Evolutionary conservation across 1,140 invertebrate species (phyloP), one percentile per base, ranked within the genome.

Genomic region (Drosophila micromelanica): DNA sequence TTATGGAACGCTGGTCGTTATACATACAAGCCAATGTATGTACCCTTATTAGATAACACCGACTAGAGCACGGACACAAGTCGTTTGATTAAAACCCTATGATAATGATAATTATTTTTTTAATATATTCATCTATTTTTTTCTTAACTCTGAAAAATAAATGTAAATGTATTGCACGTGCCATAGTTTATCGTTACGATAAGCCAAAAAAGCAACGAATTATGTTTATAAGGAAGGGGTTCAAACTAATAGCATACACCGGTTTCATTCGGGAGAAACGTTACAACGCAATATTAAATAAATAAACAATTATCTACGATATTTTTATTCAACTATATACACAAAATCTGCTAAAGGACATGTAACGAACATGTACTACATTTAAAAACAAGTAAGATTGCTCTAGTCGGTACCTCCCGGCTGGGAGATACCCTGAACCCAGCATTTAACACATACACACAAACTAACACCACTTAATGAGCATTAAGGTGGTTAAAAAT

Each of bases 11-110:
- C 73, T 74, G 82, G 73, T 86, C 73, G 43, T 52, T 46, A 43
- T 63, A 55, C 12, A 57, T 49, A 23, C 52, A 45, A 38, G 37
- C 17, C 45, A 30, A 27, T 74, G 48, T 49, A 46, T 59, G 48
- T 81, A 75, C 78, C 90, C 90, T 91, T 91, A 78, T 87, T 91
- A 90, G 90, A 91, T 91, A 91, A 78, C 79, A 57, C 52, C 48
- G 62, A 67, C 62, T 56, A 60, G 45, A 62, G 46, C 56, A 54
- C 35, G 32, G 55, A 12, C 69, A 57, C 69, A 67, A 57, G 69
- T 63, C 84, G 84, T 64, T 57, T 64, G 75, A 84, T 78, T 79
- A 81, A 81, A 75, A 63, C 57, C 38, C 27, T 51, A 42, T 69
- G 84, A 87, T 89, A 87, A 73, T 79, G 79, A 80, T 87, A 91